These are phyloP conservation scores for Prionailurus bengalensis DNA, from an alignment of 2,113 vertebrate species.

Conservation along the genomic window DNA sequence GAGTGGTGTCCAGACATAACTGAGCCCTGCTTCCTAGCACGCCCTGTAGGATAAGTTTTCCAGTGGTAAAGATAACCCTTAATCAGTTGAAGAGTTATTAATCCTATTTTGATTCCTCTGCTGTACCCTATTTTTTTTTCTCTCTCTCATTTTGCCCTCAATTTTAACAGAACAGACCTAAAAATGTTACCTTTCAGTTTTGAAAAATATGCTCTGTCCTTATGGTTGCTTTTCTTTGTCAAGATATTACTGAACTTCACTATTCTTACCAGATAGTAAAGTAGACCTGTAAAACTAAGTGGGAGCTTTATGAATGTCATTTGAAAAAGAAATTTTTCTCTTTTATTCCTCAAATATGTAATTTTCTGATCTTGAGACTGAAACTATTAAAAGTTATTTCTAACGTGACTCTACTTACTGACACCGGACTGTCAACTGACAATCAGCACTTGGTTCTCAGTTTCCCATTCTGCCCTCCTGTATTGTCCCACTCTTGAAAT, in stretches of 20 bases:
- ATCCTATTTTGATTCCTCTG: not conserved
- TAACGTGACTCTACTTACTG: not conserved
- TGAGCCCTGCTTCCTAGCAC: not conserved
- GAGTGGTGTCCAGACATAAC: not conserved
- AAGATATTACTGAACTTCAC: not conserved
- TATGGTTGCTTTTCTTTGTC: conserved; percentile 2
- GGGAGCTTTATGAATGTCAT: conserved; percentile 22
- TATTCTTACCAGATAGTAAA: not conserved
- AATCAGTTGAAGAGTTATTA: not conserved
- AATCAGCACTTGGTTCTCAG: not conserved
- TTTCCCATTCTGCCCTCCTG: not conserved
- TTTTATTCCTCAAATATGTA: not conserved
- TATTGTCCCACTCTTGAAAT: not conserved
- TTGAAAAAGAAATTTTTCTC: not conserved
- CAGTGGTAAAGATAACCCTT: not conserved
- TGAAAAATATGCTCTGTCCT: not conserved
- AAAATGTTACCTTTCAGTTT: not conserved
- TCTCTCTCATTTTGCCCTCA: not conserved
- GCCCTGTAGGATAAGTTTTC: not conserved
- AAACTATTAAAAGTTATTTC: not conserved
- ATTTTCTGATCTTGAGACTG: not conserved
- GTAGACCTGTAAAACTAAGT: not conserved
- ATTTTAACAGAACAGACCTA: not conserved
- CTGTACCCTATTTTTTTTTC: not conserved
- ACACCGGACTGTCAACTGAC: not conserved